These are phyloP conservation scores for Varroa destructor DNA, from an alignment of 1,140 invertebrate genomes.

Conservation along the genomic window DNA sequence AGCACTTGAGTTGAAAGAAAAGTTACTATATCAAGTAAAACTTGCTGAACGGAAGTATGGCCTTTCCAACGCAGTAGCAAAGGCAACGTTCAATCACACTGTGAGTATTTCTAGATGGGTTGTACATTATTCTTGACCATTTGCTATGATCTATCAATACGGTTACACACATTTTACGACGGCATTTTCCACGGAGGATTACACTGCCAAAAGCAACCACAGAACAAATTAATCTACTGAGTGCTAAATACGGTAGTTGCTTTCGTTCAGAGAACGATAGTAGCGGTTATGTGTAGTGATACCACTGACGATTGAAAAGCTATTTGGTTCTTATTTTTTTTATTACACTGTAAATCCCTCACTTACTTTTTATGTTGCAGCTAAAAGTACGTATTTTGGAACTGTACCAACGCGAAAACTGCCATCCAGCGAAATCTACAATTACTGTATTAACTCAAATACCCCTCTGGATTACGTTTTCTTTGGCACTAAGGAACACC, in stretches of 20 bases:
- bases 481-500: slow-evolving; percentile 19
- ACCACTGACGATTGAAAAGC: too few relatives aligned
- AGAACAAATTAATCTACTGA: too few relatives aligned
- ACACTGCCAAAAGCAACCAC: too few relatives aligned
- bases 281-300: too few relatives aligned
- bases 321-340: too few relatives aligned
- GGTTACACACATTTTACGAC: too few relatives aligned
- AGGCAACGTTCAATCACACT: neutral
- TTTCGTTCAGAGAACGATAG: too few relatives aligned
- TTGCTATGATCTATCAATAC: too few relatives aligned
- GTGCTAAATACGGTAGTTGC: too few relatives aligned
- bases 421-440: neutral
- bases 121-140: too few relatives aligned
- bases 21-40: neutral
- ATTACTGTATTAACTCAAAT: neutral
- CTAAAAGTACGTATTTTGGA: neutral
- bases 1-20: neutral
- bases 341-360: too few relatives aligned
- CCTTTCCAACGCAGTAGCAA: neutral
- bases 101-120: neutral
- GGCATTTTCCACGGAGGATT: too few relatives aligned
- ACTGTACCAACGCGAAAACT: neutral
- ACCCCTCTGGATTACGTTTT: neutral
- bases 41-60: neutral
- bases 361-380: neutral